Conservation (phyloP, 2,888 invertebrate genomes). For the Aporophyla nigra region DNA sequence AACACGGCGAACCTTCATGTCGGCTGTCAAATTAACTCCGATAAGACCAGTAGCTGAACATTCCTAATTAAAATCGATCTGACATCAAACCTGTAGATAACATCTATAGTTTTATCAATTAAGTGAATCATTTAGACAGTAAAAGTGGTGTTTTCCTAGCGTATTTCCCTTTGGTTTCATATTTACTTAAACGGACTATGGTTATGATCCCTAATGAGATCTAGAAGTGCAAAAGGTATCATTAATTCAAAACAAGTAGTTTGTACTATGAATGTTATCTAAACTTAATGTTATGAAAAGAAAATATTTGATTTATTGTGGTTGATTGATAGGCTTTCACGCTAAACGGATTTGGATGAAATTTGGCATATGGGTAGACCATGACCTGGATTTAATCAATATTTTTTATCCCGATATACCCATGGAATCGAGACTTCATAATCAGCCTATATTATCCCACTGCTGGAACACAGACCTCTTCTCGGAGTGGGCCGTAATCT, state of each 20-base stretch:
- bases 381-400: neutral
- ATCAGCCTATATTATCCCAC: too few relatives aligned
- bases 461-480: too few relatives aligned
- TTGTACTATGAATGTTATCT: neutral
- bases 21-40: slow-evolving; percentile 32
- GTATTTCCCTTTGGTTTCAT: slow-evolving; percentile 2
- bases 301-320: neutral
- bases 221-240: neutral
- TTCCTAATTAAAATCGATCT: slow-evolving; percentile 52
- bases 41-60: slow-evolving; percentile 49
- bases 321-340: neutral
- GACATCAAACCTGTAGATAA: slow-evolving; percentile 38
- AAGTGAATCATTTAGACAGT: slow-evolving; percentile 30
- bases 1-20: slow-evolving; percentile 28
- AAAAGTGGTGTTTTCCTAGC: slow-evolving; percentile 6
- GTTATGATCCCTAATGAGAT: neutral
- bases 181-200: neutral
- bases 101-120: slow-evolving; percentile 41
- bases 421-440: too few relatives aligned
- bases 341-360: neutral
- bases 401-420: neutral
- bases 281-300: neutral
- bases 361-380: neutral
- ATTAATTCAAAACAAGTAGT: neutral
- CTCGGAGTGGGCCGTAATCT: too few relatives aligned